Percentiles rank a stretch among this genome's conserved stretches.
phyloP scores from a whole-genome alignment of 1,140 invertebrate genomes.

The Samia ricini region DNA sequence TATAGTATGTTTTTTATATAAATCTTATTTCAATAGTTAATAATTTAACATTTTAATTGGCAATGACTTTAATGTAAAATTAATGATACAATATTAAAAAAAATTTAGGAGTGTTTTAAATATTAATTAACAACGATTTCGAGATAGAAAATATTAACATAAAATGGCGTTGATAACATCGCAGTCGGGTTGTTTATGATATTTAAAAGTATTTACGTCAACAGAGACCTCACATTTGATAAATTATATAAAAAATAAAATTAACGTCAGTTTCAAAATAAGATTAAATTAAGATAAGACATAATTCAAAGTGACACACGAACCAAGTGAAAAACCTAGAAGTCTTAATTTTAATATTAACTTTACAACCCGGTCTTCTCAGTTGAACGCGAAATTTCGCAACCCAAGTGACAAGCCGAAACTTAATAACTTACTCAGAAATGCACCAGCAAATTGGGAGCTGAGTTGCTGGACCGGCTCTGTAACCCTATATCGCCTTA shows the following conservation, averaged over 20 bases:
- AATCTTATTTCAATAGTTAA: not conserved
- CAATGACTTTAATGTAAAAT: not conserved
- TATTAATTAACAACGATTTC: not conserved
- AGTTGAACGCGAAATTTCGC: slow-evolving; percentile 69
- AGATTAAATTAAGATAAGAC: not conserved
- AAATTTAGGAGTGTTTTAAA: not conserved
- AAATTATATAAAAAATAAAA: too few relatives aligned
- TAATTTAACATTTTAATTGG: not conserved
- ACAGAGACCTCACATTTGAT: slow-evolving; percentile 1
- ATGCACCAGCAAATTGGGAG: slow-evolving; percentile 74
- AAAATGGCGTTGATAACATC: too few relatives aligned
- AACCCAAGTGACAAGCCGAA: slow-evolving; percentile 73
- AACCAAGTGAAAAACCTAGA: slow-evolving; percentile 15
- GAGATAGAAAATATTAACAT: too few relatives aligned
- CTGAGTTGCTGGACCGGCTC: slow-evolving; percentile 61
- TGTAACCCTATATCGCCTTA: slow-evolving; percentile 67
- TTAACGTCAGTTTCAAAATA: too few relatives aligned
- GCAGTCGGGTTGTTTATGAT: too few relatives aligned
- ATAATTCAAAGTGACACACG: slow-evolving; percentile 9
- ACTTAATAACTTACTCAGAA: slow-evolving; percentile 77
- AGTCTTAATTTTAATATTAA: slow-evolving; percentile 18
- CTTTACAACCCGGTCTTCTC: slow-evolving; percentile 11
- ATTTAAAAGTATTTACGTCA: not conserved
- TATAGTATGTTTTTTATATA: not conserved
- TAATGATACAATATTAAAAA: not conserved